Evolutionary conservation across 2,888 invertebrate species (phyloP).

Genomic region (Phytoseiulus persimilis): DNA sequence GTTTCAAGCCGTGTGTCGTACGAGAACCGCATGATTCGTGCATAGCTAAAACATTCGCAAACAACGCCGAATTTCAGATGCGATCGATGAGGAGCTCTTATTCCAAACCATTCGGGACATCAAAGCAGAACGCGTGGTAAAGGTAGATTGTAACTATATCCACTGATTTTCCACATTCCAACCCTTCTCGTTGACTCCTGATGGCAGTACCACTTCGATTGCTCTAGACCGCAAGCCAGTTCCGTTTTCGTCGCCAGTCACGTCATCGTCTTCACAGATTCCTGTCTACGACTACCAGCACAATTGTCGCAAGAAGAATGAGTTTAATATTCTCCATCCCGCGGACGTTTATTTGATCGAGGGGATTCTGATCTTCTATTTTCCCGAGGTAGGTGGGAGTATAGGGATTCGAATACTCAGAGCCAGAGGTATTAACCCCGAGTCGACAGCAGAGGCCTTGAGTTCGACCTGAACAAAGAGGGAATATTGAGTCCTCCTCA

Average conservation of each 20-base stretch:
- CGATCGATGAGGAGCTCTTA: conserved; percentile 82
- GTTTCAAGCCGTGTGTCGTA: no score
- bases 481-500: no score
- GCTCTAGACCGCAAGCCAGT: no score
- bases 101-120: conserved; percentile 70
- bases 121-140: conserved; percentile 72
- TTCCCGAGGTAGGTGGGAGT: conserved; percentile 59
- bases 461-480: no score
- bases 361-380: conserved; percentile 96
- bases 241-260: no score
- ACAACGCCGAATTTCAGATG: conserved; percentile 56
- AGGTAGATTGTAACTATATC: conserved; percentile 48
- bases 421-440: no score
- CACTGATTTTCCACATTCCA: no score
- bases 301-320: conserved; percentile 56
- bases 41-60: conserved; percentile 24
- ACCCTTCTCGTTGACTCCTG: no score
- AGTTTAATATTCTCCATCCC: conserved; percentile 68
- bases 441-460: no score
- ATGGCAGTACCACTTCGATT: no score
- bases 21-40: no score
- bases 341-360: conserved; percentile 95
- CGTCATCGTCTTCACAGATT: conserved; percentile 52
- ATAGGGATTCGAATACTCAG: not conserved
- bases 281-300: conserved; percentile 87